Percentiles rank a stretch among this genome's conserved stretches.
Conservation (phyloP, 30 jellyfish, hydroid and myxozoan species). For the Aurelia sp. region DNA sequence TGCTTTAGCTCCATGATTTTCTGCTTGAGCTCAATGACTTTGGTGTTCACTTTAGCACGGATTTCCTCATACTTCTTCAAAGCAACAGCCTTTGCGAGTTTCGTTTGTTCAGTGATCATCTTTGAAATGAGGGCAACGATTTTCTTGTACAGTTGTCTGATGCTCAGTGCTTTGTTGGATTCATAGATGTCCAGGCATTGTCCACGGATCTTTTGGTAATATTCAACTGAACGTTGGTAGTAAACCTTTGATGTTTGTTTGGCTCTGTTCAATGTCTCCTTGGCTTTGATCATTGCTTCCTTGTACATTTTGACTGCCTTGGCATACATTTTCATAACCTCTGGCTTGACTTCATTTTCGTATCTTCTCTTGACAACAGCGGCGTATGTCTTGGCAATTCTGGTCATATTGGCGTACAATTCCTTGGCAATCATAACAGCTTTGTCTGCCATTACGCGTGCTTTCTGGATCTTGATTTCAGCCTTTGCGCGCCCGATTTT, state of each 20-base stretch:
- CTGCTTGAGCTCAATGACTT: constrained; percentile 38
- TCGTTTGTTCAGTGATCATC: constrained; percentile 36
- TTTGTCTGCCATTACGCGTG: constrained; percentile 39
- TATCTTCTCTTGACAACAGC: constrained; percentile 30
- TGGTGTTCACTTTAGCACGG: constrained; percentile 21
- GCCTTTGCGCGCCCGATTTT: constrained; percentile 37
- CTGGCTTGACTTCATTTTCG: constrained; percentile 71
- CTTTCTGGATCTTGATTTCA: constrained; percentile 14
- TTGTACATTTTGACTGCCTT: constrained; percentile 43
- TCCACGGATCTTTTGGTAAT: constrained; percentile 50
- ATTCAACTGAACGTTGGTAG: constrained; percentile 26
- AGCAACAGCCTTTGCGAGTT: constrained; percentile 43
- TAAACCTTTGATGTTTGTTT: constrained; percentile 35
- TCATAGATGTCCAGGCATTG: constrained; percentile 46
- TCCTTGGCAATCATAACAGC: constrained; percentile 47
- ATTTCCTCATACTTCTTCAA: constrained; percentile 33
- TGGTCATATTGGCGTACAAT: constrained; percentile 45
- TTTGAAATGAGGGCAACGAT: constrained; percentile 15
- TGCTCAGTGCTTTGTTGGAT: constrained; percentile 77
- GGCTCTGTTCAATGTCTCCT: constrained; percentile 3
- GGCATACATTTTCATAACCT: constrained; percentile 41
- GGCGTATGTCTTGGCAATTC: constrained; percentile 21
- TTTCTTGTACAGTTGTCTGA: constrained; percentile 82
- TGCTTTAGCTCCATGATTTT: constrained; percentile 30
- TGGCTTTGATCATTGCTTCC: not conserved